Evolutionary conservation across 2,888 invertebrate genomes (phyloP), one percentile per base, ranked within the genome.

Genomic region (Agonopterix subpropinquella): DNA sequence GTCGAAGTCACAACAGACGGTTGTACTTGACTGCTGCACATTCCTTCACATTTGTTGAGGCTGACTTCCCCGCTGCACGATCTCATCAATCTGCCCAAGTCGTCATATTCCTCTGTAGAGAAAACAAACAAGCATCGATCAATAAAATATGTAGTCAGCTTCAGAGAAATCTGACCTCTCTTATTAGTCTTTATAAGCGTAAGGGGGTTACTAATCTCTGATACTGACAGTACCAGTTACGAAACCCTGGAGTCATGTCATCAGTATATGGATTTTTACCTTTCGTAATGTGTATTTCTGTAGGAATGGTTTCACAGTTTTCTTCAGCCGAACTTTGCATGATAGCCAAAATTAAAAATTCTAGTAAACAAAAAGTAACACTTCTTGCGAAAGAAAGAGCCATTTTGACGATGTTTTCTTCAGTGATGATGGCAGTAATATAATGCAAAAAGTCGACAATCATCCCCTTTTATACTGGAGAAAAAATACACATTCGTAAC

Each of bases 31-130:
- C 97, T 98, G 59, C 91, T 94, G 74, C 98, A 98, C 57, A 94
- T 92, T 18, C 98, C 98, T 78, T 98, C 98, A 71, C 98, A 98
- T 88, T 97, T 98, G 71, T 95, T 97, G 0, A 98, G 96, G 10
- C 92, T 93, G 43, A 98, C 92, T 79, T 96, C 96, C 0, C 96
- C 96, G 71, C 94, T 96, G 72, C 98, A 98, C 10, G 96, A 96
- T 67, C 97, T 89, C 63, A 93, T 90, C 63, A 97, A 86, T 59
- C 94, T 89, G n/a, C 96, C 96, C 64, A 94, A 85, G 57, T 96
- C 96, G 66, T 96, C 95, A 67, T 94, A 96, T 76, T 97, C 96
- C 86, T 97, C 97, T 95, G 83, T 37, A 71, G 75, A 50, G 43
- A 50, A 54, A 53, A 46, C 42, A 35, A 39, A 39, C 28, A 28